Conservation (phyloP, 2,113 vertebrate genomes). For the Athene cunicularia region DNA sequence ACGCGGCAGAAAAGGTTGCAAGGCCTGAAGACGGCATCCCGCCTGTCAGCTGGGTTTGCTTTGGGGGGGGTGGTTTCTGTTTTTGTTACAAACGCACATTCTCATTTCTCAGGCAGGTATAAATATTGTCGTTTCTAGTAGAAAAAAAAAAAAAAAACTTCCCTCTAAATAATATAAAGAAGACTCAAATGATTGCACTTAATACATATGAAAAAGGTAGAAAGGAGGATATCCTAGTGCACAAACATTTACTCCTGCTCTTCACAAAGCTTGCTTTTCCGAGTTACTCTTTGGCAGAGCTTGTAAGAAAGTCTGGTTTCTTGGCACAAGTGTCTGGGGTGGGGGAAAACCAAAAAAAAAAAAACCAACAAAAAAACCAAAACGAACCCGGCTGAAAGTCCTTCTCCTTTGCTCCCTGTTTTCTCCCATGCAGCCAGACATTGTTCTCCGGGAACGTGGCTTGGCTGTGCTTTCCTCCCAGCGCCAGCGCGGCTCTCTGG, state of each 20-base stretch:
- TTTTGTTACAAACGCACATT: slow-evolving; percentile 66
- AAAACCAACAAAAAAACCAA: not conserved
- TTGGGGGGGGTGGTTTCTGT: not conserved
- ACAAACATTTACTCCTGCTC: slow-evolving; percentile 74
- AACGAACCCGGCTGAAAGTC: slow-evolving; percentile 30
- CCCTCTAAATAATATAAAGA: slow-evolving; percentile 80
- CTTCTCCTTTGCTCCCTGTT: slow-evolving; percentile 38
- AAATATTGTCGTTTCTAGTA: slow-evolving; percentile 80
- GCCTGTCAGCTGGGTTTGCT: not conserved
- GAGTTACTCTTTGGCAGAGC: slow-evolving; percentile 84
- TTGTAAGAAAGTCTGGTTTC: slow-evolving; percentile 74
- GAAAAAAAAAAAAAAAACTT: slow-evolving; percentile 56
- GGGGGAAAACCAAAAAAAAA: not conserved
- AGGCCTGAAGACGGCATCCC: slow-evolving; percentile 8
- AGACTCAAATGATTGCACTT: slow-evolving; percentile 87
- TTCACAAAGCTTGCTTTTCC: slow-evolving; percentile 69
- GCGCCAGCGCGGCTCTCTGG: not conserved
- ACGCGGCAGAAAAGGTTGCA: not conserved
- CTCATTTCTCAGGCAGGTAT: slow-evolving; percentile 79
- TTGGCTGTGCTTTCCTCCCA: slow-evolving; percentile 40
- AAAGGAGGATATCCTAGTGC: slow-evolving; percentile 81
- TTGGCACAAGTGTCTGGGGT: slow-evolving; percentile 53
- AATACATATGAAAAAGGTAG: slow-evolving; percentile 79
- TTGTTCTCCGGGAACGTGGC: slow-evolving; percentile 63
- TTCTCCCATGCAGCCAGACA: slow-evolving; percentile 62